Evolutionary conservation across 2,888 invertebrate species (phyloP), one percentile per base, ranked within the genome.

Genomic region (Drosophila glabriapex): DNA sequence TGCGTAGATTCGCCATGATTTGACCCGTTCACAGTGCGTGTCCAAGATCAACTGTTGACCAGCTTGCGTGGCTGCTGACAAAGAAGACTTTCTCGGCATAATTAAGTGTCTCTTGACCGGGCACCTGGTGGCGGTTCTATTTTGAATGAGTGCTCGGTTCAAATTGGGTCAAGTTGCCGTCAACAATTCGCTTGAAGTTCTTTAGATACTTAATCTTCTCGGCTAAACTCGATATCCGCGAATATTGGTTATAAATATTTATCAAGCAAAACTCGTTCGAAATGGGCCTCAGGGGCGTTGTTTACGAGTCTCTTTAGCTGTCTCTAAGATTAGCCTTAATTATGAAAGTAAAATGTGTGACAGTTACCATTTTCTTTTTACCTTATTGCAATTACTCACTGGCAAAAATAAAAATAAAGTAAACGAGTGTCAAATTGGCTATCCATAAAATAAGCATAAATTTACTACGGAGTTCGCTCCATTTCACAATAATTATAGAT

Each of bases 1-100:
- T 70, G 53, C 74, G 64, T 28, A 82, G 41, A 65, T 75, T 80
- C n/a, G 84, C 73, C 87, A 87, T 87, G 37, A n/a, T 53, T 55
- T 63, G 68, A 73, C 62, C 77, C 70, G 73, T 53, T 64, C 19
- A 46, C 64, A 46, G 50, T 59, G 73, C 68, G 54, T 41, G 76
- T 68, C 55, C 68, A 63, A 71, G 46, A 53, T 64, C 53, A 88
- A 88, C 87, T 88, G 86, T 65, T 54, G 54, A 25, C 37, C 46
- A 58, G 25, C 43, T 37, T 16, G 33, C 35, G 35, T 14, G 1
- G 56, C 31, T 46, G 61, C 16, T 76, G 50, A 82, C 65, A 76
- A 89, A n/a, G 90, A 89, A 88, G 79, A 88, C 87, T 88, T 88
- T 88, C 90, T 50, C 66, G 46, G 28, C 76, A 68, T 69, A 61